These are phyloP conservation scores for Belgica antarctica DNA, from an alignment of 2,888 invertebrate species.

Conservation along the genomic window DNA sequence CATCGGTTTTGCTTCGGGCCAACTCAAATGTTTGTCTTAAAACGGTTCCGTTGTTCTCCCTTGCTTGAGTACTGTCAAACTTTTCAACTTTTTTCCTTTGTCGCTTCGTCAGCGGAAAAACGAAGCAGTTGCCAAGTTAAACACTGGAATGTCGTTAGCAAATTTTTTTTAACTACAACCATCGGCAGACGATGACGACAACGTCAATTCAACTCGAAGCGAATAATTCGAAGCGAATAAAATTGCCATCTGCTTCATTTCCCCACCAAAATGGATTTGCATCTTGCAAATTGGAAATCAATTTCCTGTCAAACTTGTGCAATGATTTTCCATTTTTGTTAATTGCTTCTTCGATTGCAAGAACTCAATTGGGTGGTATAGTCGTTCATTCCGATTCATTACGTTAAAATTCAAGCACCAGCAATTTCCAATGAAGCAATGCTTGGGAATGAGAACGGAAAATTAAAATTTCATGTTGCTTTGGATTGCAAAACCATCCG, in stretches of 20 bases:
- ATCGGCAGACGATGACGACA: not conserved
- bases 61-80: not conserved
- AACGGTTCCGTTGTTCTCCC: not conserved
- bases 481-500: too few species aligned
- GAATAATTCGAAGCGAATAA: not conserved
- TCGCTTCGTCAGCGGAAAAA: not conserved
- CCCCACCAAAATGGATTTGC: constrained; percentile 1
- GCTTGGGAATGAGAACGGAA: not conserved
- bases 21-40: not conserved
- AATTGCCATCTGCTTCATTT: constrained; percentile 1
- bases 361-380: too few species aligned
- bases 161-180: not conserved
- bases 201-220: not conserved
- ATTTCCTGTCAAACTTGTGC: not conserved
- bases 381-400: not conserved
- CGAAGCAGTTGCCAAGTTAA: not conserved
- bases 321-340: not conserved
- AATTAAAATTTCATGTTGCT: constrained; percentile 19
- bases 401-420: too few species aligned
- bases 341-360: not conserved
- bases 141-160: not conserved
- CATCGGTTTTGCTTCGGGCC: too few species aligned
- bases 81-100: not conserved
- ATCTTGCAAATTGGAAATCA: constrained; percentile 11
- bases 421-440: too few species aligned